phyloP scores from a whole-genome alignment of 92 coral and sea anemone species.

The Porites evermanni region DNA sequence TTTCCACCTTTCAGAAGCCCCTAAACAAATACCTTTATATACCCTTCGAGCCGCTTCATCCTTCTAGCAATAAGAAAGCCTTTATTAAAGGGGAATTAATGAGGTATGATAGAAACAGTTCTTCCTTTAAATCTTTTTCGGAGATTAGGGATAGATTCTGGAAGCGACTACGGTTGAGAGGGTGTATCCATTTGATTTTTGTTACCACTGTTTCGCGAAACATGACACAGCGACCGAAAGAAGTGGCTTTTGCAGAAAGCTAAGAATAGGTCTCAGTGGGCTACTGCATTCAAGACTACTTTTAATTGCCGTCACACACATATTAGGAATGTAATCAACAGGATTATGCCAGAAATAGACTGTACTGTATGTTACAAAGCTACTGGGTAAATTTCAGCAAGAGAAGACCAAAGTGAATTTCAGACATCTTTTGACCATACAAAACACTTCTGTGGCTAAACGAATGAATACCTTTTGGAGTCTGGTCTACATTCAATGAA shows the following conservation, averaged over 20 bases:
- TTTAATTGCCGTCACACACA: no score
- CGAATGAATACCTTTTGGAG: no score
- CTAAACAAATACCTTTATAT: conserved; percentile 41
- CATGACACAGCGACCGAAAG: conserved; percentile 8
- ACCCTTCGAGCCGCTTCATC: conserved; percentile 47
- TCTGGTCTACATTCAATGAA: no score
- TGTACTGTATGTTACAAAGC: no score
- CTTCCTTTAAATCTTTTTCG: conserved; percentile 3
- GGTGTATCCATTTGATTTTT: conserved; percentile 25
- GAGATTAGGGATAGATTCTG: no score
- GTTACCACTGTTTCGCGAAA: conserved; percentile 35
- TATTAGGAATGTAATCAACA: no score
- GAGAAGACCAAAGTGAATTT: no score
- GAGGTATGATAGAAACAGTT: conserved; percentile 45
- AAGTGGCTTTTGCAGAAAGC: conserved; percentile 1
- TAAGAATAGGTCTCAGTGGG: neutral
- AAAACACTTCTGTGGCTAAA: no score
- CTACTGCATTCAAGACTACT: no score
- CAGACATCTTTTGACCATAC: no score
- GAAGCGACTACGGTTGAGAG: neutral
- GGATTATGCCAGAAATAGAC: no score
- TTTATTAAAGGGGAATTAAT: conserved; percentile 43
- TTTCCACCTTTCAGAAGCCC: neutral
- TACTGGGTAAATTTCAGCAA: no score
- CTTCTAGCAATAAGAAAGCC: conserved; percentile 55